Conservation (phyloP, 2,888 invertebrate species). For the Drosophila testacea region DNA sequence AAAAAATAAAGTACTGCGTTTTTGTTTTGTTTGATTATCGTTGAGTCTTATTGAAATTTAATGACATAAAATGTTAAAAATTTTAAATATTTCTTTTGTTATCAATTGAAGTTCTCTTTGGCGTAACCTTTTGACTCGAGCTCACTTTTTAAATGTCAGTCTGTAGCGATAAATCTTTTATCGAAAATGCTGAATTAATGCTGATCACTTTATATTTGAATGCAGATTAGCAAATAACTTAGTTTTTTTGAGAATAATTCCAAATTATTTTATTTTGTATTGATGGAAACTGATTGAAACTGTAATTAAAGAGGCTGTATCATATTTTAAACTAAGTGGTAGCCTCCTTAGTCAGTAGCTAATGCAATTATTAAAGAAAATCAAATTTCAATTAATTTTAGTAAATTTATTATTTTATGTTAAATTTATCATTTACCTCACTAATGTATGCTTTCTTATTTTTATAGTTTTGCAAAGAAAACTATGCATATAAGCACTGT, state of each 20-base stretch:
- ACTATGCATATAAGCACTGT: background rate
- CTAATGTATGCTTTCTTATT: slow-evolving; percentile 15
- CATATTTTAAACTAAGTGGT: too few relatives aligned
- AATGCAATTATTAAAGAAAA: too few relatives aligned
- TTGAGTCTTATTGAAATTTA: slow-evolving; percentile 4
- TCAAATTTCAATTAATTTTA: background rate
- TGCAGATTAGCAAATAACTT: too few relatives aligned
- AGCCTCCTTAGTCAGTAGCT: too few relatives aligned
- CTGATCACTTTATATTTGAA: background rate
- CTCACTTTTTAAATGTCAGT: background rate
- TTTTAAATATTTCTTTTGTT: background rate
- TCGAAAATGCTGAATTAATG: background rate
- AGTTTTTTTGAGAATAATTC: too few relatives aligned
- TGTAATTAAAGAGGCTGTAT: too few relatives aligned
- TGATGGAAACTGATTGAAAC: too few relatives aligned
- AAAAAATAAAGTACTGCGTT: too few relatives aligned
- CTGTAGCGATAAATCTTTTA: background rate
- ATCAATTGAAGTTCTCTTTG: too few relatives aligned
- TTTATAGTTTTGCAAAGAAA: background rate
- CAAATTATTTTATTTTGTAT: too few relatives aligned
- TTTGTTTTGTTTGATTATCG: slow-evolving; percentile 1
- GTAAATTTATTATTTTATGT: background rate
- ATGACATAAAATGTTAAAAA: background rate
- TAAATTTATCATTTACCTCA: background rate
- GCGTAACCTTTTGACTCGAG: too few relatives aligned